phyloP scores from a whole-genome alignment of 2,797 vertebrate genomes.

The Lateolabrax maculatus region DNA sequence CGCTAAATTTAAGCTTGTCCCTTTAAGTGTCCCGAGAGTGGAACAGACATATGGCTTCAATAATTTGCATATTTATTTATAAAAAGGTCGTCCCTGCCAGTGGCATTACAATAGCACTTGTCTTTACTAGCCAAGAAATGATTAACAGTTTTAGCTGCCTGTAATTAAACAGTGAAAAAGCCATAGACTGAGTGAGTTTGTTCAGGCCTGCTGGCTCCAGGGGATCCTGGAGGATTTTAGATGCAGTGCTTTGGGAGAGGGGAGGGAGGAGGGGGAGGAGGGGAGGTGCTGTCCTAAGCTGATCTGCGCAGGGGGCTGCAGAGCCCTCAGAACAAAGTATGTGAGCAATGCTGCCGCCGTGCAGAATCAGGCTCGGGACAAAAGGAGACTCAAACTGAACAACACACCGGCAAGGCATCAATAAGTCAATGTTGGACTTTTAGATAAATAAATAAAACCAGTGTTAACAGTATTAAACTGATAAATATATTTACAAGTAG shows the following conservation, averaged over 20 bases:
- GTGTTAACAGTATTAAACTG: not conserved
- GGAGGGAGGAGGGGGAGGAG: constrained; percentile 13
- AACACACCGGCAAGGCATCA: constrained; percentile 13
- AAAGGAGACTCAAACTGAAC: constrained; percentile 31
- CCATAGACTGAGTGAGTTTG: constrained; percentile 28
- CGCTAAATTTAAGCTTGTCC: constrained; percentile 27
- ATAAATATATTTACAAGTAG: constrained; percentile 40
- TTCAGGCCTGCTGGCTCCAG: constrained; percentile 55
- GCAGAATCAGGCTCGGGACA: constrained; percentile 53
- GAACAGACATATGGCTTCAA: constrained; percentile 65
- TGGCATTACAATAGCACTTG: constrained; percentile 45
- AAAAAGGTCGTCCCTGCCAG: constrained; percentile 57
- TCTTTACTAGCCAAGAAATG: constrained; percentile 54
- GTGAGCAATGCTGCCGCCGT: constrained; percentile 65
- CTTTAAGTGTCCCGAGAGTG: constrained; percentile 20
- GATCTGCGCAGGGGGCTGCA: constrained; percentile 71
- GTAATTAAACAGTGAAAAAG: constrained; percentile 58
- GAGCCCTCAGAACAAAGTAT: constrained; percentile 59
- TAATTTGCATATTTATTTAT: constrained; percentile 57
- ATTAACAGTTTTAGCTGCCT: constrained; percentile 69
- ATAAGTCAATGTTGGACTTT: constrained; percentile 7
- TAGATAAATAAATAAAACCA: constrained; percentile 14
- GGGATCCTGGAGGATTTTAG: constrained; percentile 56
- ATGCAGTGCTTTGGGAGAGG: constrained; percentile 57
- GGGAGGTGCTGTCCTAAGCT: constrained; percentile 59